Evolutionary conservation across 2,797 vertebrate genomes (phyloP), one percentile per base, ranked within the genome.

Genomic region (Vireo griseus): DNA sequence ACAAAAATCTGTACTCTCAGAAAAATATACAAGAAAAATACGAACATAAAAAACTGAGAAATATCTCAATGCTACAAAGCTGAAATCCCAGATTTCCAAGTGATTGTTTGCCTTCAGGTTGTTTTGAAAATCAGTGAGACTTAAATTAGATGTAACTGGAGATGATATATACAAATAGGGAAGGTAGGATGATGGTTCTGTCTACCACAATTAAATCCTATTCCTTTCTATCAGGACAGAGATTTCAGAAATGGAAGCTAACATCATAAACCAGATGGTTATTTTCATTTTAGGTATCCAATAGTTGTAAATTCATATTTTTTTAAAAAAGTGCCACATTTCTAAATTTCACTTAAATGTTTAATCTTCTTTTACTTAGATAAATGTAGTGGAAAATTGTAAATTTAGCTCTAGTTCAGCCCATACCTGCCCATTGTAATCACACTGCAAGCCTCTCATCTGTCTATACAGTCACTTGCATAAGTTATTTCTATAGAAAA

Each of bases 251-350:
- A 1, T 20, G 20, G 20, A 75, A 76, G 31, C 12, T 54, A 48
- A 33, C 0, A 1, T n/a, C 11, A 16, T 35, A 52, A 55, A 42
- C 5, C 20, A 35, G 16, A 35, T 13, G 2, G 2, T 9, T 81
- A 26, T 62, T 75, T 79, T 26, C 15, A 76, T 61, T 72, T 88
- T 63, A 65, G 28, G 5, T 24, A 17, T 50, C 22, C 35, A 51
- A n/a, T 9, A 44, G 7, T 13, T 65, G 7, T 14, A 87, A 61
- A 61, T 22, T 47, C 5, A 4, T 35, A 35, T 35, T 35, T 35
- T 35, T 35, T 35, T 35, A 35, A 52, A 40, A 7, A 13, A 25
- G 1, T 19, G 3, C 40, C 33, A 31, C 33, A 10, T 5, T 65
- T 11, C 6, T 18, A 39, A 65, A 3, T 48, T 35, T 77, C 19